Evolutionary conservation across 2,113 vertebrate species (phyloP).

Genomic region (Pitta sordida): DNA sequence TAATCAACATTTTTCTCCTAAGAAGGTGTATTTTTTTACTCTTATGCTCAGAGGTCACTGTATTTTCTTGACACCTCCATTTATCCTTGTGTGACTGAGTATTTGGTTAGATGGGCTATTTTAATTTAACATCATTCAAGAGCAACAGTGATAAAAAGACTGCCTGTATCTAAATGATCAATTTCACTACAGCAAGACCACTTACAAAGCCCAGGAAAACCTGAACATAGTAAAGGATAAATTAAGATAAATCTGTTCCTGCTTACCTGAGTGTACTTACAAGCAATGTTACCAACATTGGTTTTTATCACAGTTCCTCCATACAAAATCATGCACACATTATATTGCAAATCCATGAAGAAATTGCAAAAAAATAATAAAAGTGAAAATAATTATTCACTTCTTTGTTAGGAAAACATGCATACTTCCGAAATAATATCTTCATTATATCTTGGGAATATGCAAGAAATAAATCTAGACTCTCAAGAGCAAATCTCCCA

Average conservation of each 20-base stretch:
- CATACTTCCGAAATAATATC: not conserved
- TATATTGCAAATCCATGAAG: not conserved
- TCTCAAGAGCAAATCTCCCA: not conserved
- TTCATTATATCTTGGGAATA: not conserved
- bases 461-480: not conserved
- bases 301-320: not conserved
- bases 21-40: not conserved
- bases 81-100: constrained; percentile 39
- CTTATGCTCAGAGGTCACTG: constrained; percentile 26
- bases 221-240: not conserved
- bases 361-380: not conserved
- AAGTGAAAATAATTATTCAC: not conserved
- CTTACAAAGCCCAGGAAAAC: not conserved
- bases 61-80: constrained; percentile 30
- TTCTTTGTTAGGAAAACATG: not conserved
- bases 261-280: not conserved
- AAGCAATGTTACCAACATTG: not conserved
- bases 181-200: constrained; percentile 1
- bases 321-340: not conserved
- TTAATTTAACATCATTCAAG: constrained; percentile 43
- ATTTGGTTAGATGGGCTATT: constrained; percentile 25
- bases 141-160: not conserved
- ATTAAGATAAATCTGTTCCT: not conserved
- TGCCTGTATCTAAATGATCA: not conserved
- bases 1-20: constrained; percentile 37